Base-by-base conservation (phyloP, 2,113 vertebrate species). In the Protobothrops flavoviridis region DNA sequence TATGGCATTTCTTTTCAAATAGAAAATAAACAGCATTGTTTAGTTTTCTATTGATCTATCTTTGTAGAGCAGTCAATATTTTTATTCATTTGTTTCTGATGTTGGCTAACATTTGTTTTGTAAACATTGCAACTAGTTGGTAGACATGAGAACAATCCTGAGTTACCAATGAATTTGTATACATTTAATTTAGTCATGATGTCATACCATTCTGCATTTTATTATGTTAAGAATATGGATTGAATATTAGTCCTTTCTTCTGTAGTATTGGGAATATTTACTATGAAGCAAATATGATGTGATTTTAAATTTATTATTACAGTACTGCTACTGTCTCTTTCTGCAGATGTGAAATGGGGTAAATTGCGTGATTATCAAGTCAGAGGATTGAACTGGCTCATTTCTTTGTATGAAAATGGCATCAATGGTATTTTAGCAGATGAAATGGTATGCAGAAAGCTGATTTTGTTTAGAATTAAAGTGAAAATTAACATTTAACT, bases 351-450 rank as follows among this genome's bases (percentile, higher is more conserved):
- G 57, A 99, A 99, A 95, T 94, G 97, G 94, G 99, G 99, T 85
- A 99, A 98, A 96, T 97, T 99, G 96, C 98, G 99, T 94, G 99
- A 99, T 97, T 99, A 99, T 95, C 99, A 99, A 95, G 96, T 99
- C 94, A 98, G 99, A 95, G 99, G 99, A 93, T 87, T 99, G 95
- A 99, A 99, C 97, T 99, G 99, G 99, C 98, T 99, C 74, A 99
- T 99, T 97, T 99, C 99, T 90, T 96, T 99, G n/a, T 99, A 99
- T 95, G 99, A 99, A 94, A 99, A 99, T 55, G 99, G 99, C 95
- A 99, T 99, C 97, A 99, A 99, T 92, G 99, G 99, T 12, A 99
- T 99, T 96, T 98, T 99, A 3, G 99, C 99, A 74, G 99, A 99
- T 97, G 99, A 99, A 98, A 99, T 99, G 99, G 99, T 99, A 98